Conservation (phyloP, 2,797 vertebrate species). For the Myotis vivesi region DNA sequence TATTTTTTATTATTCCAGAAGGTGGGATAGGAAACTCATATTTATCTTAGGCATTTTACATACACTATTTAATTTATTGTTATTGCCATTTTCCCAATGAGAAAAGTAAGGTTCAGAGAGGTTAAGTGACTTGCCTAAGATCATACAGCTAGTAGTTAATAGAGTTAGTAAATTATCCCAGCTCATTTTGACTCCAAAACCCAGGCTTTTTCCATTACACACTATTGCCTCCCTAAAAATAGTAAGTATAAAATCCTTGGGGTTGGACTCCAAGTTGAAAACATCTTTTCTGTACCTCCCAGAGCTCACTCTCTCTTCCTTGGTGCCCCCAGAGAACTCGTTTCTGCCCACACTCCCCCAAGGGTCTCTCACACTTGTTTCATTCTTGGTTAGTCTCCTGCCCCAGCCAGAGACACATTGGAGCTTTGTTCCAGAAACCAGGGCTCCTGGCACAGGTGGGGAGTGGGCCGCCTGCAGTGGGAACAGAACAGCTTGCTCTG, state of each 20-base stretch:
- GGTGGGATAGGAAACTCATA: not conserved
- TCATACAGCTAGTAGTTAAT: not conserved
- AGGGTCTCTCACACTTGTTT: not conserved
- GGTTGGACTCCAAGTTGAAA: not conserved
- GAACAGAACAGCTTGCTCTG: constrained; percentile 23
- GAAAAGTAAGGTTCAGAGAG: not conserved
- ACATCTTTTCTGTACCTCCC: not conserved
- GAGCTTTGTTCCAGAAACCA: constrained; percentile 36
- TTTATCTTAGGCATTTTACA: not conserved
- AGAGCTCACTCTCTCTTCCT: not conserved
- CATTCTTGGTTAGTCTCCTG: not conserved
- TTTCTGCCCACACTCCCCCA: not conserved
- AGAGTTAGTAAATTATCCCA: not conserved
- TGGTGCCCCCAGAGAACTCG: not conserved
- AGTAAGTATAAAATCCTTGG: not conserved
- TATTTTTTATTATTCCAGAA: not conserved
- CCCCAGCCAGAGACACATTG: not conserved
- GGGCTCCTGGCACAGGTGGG: not conserved
- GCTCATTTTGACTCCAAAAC: not conserved
- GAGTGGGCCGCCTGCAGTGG: not conserved
- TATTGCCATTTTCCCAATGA: not conserved
- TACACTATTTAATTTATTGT: constrained; percentile 2
- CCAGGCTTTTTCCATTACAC: not conserved
- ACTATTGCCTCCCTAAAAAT: not conserved
- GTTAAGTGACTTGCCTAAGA: not conserved